Evolutionary conservation across 2,113 vertebrate species (phyloP).

Genomic region (Hippocampus barbouri): DNA sequence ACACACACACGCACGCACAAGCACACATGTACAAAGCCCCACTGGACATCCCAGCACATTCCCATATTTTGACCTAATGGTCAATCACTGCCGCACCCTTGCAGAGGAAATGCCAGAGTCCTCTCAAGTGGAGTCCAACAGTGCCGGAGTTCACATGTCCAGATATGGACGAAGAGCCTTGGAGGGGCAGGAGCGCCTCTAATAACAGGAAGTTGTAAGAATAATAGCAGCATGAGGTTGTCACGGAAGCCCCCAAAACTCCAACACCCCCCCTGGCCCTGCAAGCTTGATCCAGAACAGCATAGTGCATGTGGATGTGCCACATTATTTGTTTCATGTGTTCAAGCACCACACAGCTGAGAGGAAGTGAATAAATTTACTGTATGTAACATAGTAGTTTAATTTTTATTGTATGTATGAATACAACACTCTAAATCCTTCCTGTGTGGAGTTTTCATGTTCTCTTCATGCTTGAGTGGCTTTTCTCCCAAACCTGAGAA

Average conservation of each 20-base stretch:
- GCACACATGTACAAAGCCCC: slow-evolving; percentile 25
- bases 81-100: slow-evolving; percentile 56
- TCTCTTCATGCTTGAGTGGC: no score
- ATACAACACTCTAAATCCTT: neutral
- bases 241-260: slow-evolving; percentile 24
- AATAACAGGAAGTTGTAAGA: slow-evolving; percentile 68
- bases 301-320: slow-evolving; percentile 7
- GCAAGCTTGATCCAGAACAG: slow-evolving; percentile 20
- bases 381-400: neutral
- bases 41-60: slow-evolving; percentile 47
- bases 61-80: slow-evolving; percentile 54
- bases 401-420: neutral
- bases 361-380: neutral
- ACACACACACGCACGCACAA: slow-evolving; percentile 13
- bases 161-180: slow-evolving; percentile 27
- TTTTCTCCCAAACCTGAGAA: no score
- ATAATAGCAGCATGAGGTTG: slow-evolving; percentile 55
- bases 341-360: neutral
- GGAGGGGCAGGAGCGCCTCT: slow-evolving; percentile 48
- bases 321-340: slow-evolving; percentile 7
- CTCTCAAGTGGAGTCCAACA: slow-evolving; percentile 61
- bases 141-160: slow-evolving; percentile 46
- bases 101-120: slow-evolving; percentile 68
- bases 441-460: no score
- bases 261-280: slow-evolving; percentile 15